Conservation (phyloP, 2,113 vertebrate genomes). For the Tamias sibiricus region DNA sequence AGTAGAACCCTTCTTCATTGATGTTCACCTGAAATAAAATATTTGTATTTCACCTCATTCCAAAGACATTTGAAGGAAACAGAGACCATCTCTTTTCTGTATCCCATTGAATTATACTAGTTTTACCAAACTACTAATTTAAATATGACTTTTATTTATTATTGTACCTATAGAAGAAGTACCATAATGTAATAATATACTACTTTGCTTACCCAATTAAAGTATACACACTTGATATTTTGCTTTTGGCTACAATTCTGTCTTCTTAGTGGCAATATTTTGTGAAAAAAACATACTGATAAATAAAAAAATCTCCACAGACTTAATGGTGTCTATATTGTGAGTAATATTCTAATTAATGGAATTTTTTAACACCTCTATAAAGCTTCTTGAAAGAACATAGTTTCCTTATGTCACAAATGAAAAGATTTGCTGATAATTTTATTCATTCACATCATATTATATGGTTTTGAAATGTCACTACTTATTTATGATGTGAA, state of each 20-base stretch:
- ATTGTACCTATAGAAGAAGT: not conserved
- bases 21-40: not conserved
- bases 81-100: not conserved
- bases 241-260: not conserved
- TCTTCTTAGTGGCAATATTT: not conserved
- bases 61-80: not conserved
- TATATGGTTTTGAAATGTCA: slow-evolving; percentile 13
- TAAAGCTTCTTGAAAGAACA: slow-evolving; percentile 35
- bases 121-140: not conserved
- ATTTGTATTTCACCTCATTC: not conserved
- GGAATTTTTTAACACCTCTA: not conserved
- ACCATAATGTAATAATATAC: not conserved
- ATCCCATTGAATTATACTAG: not conserved
- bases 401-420: not conserved
- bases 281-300: not conserved
- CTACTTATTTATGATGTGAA: not conserved
- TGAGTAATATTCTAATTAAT: not conserved
- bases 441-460: slow-evolving; percentile 9
- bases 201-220: not conserved
- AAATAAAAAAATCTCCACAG: not conserved
- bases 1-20: not conserved
- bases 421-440: not conserved
- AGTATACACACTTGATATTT: not conserved
- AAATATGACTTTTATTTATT: not conserved
- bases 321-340: not conserved